Percentiles rank a stretch among this genome's conserved stretches.
Conservation (phyloP, 2,113 vertebrate genomes). For the Scartelaos histophorus region DNA sequence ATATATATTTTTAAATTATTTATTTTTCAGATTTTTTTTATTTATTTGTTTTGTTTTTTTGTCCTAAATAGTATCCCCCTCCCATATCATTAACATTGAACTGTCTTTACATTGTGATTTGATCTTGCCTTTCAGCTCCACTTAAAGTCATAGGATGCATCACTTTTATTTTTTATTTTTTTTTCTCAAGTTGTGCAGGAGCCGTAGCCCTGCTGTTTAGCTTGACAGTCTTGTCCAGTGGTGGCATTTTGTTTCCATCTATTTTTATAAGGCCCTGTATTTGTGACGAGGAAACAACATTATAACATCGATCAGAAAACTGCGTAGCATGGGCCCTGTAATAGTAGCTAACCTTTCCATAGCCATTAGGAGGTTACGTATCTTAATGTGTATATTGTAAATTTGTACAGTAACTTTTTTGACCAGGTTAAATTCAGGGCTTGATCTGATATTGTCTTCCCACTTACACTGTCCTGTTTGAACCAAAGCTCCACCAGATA, state of each 20-base stretch:
- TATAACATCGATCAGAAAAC: too few species aligned
- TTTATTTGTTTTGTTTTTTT: not conserved
- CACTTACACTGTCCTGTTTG: not conserved
- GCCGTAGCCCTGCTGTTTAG: conserved; percentile 28
- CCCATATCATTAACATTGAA: not conserved
- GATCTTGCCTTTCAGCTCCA: conserved; percentile 4
- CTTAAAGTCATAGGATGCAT: conserved; percentile 16
- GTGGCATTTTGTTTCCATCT: not conserved
- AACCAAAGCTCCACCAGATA: not conserved
- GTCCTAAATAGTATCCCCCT: not conserved
- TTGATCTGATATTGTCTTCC: conserved; percentile 6
- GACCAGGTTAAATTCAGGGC: conserved; percentile 26
- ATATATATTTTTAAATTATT: not conserved
- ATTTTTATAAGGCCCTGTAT: not conserved
- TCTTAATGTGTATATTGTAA: conserved; percentile 18
- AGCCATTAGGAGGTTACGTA: not conserved
- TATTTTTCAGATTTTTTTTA: not conserved
- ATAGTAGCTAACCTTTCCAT: conserved; percentile 3
- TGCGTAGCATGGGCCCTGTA: too few species aligned
- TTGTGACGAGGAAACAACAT: too few species aligned
- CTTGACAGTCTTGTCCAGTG: not conserved
- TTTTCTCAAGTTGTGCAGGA: conserved; percentile 17
- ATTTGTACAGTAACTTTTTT: conserved; percentile 30
- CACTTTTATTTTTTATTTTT: not conserved
- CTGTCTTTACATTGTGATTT: not conserved